Evolutionary conservation across 2,113 vertebrate species (phyloP).

Genomic region (Butastur rufipennis): DNA sequence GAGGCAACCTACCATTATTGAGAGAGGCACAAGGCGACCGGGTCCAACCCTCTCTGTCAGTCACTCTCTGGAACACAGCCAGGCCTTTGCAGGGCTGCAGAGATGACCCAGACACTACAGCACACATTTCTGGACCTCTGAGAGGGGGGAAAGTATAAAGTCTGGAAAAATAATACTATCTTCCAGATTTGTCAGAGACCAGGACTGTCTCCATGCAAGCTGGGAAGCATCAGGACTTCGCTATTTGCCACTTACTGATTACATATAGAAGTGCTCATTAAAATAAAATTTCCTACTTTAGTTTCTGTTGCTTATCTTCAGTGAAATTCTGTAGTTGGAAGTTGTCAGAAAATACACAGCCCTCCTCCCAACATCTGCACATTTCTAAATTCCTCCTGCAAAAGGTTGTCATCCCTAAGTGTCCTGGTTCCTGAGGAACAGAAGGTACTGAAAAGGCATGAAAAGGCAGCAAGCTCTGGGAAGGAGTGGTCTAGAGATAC

Average conservation of each 20-base stretch:
- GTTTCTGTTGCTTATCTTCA: not conserved
- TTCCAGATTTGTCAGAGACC: not conserved
- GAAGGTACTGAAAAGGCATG: not conserved
- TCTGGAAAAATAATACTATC: not conserved
- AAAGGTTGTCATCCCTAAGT: not conserved
- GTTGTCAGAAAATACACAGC: not conserved
- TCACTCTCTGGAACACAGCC: constrained; percentile 24
- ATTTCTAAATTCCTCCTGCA: not conserved
- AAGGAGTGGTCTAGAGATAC: not conserved
- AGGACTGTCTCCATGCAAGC: not conserved
- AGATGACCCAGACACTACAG: not conserved
- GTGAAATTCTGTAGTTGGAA: not conserved
- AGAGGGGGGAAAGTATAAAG: not conserved
- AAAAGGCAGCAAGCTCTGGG: not conserved
- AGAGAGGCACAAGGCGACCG: not conserved
- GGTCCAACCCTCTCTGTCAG: not conserved
- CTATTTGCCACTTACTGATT: not conserved
- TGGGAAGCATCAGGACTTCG: not conserved
- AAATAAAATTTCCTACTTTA: not conserved
- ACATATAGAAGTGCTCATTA: not conserved
- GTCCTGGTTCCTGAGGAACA: not conserved
- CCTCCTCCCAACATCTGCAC: not conserved
- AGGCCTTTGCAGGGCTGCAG: not conserved
- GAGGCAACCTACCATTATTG: constrained; percentile 9
- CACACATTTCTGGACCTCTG: not conserved